Evolutionary conservation across 2,888 invertebrate species (phyloP).

Genomic region (Argyra leucocephala): DNA sequence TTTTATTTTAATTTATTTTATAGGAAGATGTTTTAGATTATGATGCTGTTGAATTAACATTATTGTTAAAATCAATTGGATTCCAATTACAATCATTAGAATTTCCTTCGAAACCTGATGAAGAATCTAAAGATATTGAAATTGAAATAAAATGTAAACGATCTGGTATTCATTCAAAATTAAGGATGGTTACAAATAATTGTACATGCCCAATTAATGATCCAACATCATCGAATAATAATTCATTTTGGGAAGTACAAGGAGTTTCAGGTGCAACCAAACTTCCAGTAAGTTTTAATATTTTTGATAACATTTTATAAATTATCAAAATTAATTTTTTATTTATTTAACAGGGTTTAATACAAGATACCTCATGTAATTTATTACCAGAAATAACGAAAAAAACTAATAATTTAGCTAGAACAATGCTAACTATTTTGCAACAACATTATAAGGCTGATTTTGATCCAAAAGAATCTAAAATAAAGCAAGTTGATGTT

Average conservation of each 20-base stretch:
- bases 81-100: slow-evolving; percentile 22
- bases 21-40: slow-evolving; percentile 21
- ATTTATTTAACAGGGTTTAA: slow-evolving; percentile 15
- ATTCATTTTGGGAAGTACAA: slow-evolving; percentile 25
- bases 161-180: slow-evolving; percentile 21
- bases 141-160: slow-evolving; percentile 21
- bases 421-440: slow-evolving; percentile 19
- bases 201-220: slow-evolving; percentile 21
- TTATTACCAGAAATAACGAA: slow-evolving; percentile 20
- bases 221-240: slow-evolving; percentile 20
- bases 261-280: slow-evolving; percentile 13
- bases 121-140: slow-evolving; percentile 17
- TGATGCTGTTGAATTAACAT: slow-evolving; percentile 22
- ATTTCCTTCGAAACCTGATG: slow-evolving; percentile 16
- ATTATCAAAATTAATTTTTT: not conserved
- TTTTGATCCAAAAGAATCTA: slow-evolving; percentile 14
- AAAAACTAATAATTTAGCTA: slow-evolving; percentile 20
- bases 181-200: slow-evolving; percentile 15
- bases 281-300: slow-evolving; percentile 15
- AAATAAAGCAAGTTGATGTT: slow-evolving; percentile 12
- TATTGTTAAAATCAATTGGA: slow-evolving; percentile 22
- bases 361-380: slow-evolving; percentile 23
- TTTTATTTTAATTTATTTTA: slow-evolving; percentile 8
- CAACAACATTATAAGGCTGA: slow-evolving; percentile 20
- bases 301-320: not conserved